Evolutionary conservation across 1,140 invertebrate genomes (phyloP).

Genomic region (Hyphantria cunea): DNA sequence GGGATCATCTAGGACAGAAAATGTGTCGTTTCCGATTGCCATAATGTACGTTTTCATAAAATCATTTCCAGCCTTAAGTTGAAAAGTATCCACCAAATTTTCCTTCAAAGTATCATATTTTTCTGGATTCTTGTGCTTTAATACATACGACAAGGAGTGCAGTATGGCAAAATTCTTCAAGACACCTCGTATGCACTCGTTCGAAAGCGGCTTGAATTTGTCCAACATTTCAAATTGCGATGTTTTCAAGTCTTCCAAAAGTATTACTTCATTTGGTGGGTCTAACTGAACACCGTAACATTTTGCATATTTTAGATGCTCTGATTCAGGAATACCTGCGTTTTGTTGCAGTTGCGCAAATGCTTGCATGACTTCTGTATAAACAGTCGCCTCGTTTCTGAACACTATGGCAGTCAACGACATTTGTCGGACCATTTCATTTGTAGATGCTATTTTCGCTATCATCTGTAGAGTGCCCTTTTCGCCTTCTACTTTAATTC

Average conservation of each 20-base stretch:
- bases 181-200: constrained; percentile 68
- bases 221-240: constrained; percentile 74
- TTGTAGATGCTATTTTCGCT: constrained; percentile 7
- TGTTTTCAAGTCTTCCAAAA: constrained; percentile 81
- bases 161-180: constrained; percentile 80
- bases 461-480: constrained; percentile 32
- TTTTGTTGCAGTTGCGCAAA: constrained; percentile 55
- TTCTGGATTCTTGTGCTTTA: constrained; percentile 65
- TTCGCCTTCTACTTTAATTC: constrained; percentile 29
- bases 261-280: constrained; percentile 71
- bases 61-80: background rate
- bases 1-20: constrained; percentile 15
- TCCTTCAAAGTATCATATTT: constrained; percentile 40
- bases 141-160: constrained; percentile 80
- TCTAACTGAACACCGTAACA: constrained; percentile 60
- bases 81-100: constrained; percentile 23
- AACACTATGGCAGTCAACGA: background rate
- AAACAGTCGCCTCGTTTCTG: constrained; percentile 15
- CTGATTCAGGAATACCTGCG: constrained; percentile 33
- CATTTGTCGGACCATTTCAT: background rate
- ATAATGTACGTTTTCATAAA: background rate
- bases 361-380: constrained; percentile 49
- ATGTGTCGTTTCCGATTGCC: constrained; percentile 2
- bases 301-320: constrained; percentile 57
- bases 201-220: constrained; percentile 64